Conservation (phyloP, 2,888 invertebrate species). For the Eumerus sabulonum region DNA sequence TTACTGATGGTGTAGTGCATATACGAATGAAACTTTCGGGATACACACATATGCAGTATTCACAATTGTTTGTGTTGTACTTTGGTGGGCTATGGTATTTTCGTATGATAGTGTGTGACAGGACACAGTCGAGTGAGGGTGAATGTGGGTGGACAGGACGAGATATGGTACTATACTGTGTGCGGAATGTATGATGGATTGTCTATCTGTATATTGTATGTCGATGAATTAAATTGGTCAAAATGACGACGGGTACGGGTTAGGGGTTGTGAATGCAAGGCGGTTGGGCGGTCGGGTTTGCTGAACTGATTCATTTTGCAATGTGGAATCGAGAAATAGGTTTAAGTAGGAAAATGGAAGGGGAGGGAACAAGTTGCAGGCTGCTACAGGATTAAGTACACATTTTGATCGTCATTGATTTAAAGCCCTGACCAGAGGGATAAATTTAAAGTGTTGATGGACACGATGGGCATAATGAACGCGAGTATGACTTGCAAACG, state of each 20-base stretch:
- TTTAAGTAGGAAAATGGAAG: slow-evolving; percentile 45
- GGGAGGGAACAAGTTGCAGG: slow-evolving; percentile 22
- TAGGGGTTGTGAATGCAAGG: not conserved
- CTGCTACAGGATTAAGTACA: slow-evolving; percentile 34
- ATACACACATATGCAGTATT: slow-evolving; percentile 31
- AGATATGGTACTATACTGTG: slow-evolving; percentile 33
- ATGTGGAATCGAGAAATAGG: slow-evolving; percentile 45
- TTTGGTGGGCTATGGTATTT: slow-evolving; percentile 13
- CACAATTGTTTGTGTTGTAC: slow-evolving; percentile 58
- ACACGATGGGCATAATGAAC: too few species aligned
- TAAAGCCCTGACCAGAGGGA: slow-evolving; percentile 40
- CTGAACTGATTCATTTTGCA: slow-evolving; percentile 33
- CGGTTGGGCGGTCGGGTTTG: not conserved
- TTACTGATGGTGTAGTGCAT: slow-evolving; percentile 11
- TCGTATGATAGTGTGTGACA: too few species aligned
- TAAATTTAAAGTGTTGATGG: slow-evolving; percentile 26
- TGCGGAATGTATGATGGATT: slow-evolving; percentile 63
- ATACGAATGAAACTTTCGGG: slow-evolving; percentile 56
- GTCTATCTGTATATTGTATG: slow-evolving; percentile 60
- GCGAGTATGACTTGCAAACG: too few species aligned
- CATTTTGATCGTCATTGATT: slow-evolving; percentile 54
- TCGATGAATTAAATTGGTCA: slow-evolving; percentile 68
- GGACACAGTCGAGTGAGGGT: not conserved
- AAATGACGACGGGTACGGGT: slow-evolving; percentile 47
- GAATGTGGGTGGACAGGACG: not conserved